Percentiles rank a stretch among this genome's conserved stretches.
These are phyloP conservation scores for Tigriopus californicus DNA, from an alignment of 2,888 invertebrate genomes.

Conservation along the genomic window DNA sequence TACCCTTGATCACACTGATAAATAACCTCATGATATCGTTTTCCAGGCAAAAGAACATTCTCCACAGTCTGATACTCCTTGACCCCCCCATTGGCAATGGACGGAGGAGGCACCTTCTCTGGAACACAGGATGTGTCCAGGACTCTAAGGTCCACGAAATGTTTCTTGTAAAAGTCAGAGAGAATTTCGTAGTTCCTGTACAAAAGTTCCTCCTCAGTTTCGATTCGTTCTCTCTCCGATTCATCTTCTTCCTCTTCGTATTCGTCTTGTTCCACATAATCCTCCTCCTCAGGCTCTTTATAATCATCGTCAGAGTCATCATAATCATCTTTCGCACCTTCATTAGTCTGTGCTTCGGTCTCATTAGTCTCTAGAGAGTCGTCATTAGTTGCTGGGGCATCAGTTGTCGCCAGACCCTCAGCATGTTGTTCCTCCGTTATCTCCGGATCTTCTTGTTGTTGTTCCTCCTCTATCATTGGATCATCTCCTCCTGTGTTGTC, in stretches of 20 bases:
- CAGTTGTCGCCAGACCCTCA: background rate
- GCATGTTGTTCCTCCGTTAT: background rate
- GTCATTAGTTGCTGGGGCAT: background rate
- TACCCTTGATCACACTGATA: constrained; percentile 9
- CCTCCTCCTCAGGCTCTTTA: background rate
- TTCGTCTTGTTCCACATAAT: background rate
- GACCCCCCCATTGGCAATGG: constrained; percentile 1
- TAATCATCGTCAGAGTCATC: background rate
- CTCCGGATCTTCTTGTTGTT: background rate
- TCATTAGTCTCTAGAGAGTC: background rate
- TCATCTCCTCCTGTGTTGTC: background rate
- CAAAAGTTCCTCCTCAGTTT: background rate
- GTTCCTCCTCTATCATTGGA: background rate
- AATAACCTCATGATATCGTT: background rate
- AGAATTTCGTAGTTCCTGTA: constrained; percentile 15
- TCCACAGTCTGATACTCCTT: background rate
- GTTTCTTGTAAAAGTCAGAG: constrained; percentile 13
- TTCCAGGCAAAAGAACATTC: constrained; percentile 1
- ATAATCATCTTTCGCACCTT: background rate
- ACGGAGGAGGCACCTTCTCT: constrained; percentile 4
- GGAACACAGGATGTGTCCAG: constrained; percentile 9
- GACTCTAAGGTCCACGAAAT: constrained; percentile 10
- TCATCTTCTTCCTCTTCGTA: constrained; percentile 1
- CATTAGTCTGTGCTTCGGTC: background rate
- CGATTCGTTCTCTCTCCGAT: background rate